Evolutionary conservation across 2,113 vertebrate genomes (phyloP).

Genomic region (Caretta caretta): DNA sequence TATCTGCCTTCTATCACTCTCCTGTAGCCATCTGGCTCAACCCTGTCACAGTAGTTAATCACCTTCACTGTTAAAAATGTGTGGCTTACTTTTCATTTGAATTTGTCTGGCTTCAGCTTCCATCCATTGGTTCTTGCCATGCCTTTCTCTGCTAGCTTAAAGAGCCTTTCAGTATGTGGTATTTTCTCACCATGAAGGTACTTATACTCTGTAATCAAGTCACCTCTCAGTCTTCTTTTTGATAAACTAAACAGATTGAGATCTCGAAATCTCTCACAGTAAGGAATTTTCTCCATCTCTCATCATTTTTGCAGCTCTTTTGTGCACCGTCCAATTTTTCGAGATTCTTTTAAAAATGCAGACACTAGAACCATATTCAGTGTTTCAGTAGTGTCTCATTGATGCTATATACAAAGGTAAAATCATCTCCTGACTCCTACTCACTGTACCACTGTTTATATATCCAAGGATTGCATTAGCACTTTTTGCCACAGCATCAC

Average conservation of each 20-base stretch:
- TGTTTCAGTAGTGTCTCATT: neutral
- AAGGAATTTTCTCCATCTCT: neutral
- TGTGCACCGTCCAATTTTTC: neutral
- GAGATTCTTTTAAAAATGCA: neutral
- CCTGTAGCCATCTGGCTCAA: no score
- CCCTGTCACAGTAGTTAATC: neutral
- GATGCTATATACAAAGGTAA: neutral
- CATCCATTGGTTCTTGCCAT: neutral
- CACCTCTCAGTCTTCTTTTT: neutral
- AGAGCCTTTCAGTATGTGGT: neutral
- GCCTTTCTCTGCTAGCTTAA: neutral
- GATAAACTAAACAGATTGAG: neutral
- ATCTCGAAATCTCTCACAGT: neutral
- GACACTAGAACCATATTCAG: neutral
- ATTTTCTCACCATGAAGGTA: neutral
- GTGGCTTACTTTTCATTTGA: neutral
- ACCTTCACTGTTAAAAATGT: neutral
- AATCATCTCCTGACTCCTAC: neutral
- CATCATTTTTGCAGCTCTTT: neutral
- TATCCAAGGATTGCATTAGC: neutral
- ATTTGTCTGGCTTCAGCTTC: neutral
- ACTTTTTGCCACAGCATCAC: neutral
- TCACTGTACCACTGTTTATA: neutral
- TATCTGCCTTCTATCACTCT: no score
- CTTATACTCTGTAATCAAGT: neutral